Evolutionary conservation across 2,113 vertebrate genomes (phyloP).

Genomic region (Hucho hucho): DNA sequence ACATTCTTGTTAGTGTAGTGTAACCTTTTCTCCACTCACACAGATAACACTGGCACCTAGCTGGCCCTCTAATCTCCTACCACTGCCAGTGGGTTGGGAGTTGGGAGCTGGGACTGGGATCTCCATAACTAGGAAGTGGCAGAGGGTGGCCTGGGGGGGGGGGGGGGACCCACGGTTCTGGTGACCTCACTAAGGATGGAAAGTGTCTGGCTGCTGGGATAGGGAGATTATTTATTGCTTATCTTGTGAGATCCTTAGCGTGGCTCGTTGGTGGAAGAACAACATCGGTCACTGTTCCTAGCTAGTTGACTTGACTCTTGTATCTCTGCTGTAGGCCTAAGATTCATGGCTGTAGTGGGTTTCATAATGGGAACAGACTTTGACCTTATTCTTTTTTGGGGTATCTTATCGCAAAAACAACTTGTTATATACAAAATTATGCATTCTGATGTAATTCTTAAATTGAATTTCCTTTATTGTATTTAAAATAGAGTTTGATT

Average conservation of each 20-base stretch:
- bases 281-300: conserved; percentile 37
- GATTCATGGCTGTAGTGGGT: neutral
- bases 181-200: neutral
- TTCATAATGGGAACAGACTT: neutral
- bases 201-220: neutral
- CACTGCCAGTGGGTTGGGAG: conserved; percentile 56
- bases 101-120: conserved; percentile 61
- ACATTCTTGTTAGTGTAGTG: conserved; percentile 90
- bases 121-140: neutral
- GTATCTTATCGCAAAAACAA: neutral
- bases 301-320: conserved; percentile 14
- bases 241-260: conserved; percentile 32
- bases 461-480: neutral
- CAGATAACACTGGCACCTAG: conserved; percentile 98
- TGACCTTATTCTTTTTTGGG: neutral
- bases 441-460: neutral
- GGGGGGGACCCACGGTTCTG: neutral
- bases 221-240: conserved; percentile 35
- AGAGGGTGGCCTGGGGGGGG: too few species aligned
- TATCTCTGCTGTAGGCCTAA: neutral
- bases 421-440: neutral
- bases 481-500: neutral
- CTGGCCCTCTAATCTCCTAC: conserved; percentile 52
- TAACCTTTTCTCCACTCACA: conserved; percentile 88
- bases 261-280: conserved; percentile 18